phyloP scores from a whole-genome alignment of 2,113 vertebrate species.

The Cyphomyrus plagiostoma region DNA sequence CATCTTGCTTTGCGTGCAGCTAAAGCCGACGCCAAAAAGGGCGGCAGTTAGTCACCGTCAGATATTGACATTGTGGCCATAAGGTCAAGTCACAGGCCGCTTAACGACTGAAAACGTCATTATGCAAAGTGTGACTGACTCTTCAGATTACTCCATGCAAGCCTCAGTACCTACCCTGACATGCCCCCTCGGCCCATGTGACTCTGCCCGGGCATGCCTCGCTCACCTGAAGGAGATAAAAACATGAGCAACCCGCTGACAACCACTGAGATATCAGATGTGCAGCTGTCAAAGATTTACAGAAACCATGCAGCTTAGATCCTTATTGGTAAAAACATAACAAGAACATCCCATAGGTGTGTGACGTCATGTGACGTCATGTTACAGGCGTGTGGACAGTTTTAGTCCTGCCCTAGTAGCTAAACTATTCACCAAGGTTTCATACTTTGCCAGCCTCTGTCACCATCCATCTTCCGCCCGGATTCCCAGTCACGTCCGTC shows the following conservation, averaged over 20 bases:
- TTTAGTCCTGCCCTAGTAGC: neutral
- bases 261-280: neutral
- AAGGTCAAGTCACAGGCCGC: no score
- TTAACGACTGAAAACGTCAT: neutral
- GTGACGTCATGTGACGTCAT: neutral
- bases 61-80: no score
- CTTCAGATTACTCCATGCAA: neutral
- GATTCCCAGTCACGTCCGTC: constrained; percentile 80
- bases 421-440: neutral
- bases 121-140: neutral
- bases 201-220: constrained; percentile 66
- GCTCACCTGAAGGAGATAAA: constrained; percentile 60
- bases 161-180: constrained; percentile 59
- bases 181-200: constrained; percentile 74
- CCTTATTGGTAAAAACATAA: no score
- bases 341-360: neutral
- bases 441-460: constrained; percentile 72
- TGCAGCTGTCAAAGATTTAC: neutral
- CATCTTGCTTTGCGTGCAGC: neutral
- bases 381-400: neutral
- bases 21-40: neutral
- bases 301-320: neutral
- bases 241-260: neutral
- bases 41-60: neutral
- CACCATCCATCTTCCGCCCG: constrained; percentile 74